These are phyloP conservation scores for Ormia ochracea DNA, from an alignment of 2,888 invertebrate species.

Conservation along the genomic window DNA sequence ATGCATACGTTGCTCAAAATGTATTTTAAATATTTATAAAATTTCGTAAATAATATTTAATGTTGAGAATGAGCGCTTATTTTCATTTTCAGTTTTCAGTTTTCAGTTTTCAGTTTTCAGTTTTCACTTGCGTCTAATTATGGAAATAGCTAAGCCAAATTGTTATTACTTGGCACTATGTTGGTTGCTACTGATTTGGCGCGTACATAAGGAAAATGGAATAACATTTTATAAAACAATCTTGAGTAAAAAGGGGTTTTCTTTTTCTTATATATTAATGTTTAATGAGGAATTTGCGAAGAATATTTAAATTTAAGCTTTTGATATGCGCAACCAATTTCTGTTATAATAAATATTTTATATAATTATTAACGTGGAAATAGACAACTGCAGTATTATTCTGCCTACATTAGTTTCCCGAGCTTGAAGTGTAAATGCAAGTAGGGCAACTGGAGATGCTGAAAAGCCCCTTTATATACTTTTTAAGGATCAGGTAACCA, in stretches of 20 bases:
- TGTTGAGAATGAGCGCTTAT: background rate
- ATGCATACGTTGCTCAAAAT: too few species aligned
- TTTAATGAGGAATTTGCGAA: background rate
- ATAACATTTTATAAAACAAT: conserved; percentile 5
- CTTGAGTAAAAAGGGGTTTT: background rate
- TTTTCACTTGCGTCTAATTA: conserved; percentile 4
- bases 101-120: conserved; percentile 2
- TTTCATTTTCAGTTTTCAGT: background rate
- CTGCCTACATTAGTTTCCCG: too few species aligned
- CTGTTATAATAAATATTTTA: too few species aligned
- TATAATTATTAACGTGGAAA: too few species aligned
- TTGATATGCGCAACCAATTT: too few species aligned
- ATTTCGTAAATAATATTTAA: conserved; percentile 29
- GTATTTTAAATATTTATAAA: conserved; percentile 25
- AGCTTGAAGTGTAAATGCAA: too few species aligned
- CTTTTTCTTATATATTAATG: background rate
- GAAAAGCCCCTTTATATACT: too few species aligned
- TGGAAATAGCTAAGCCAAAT: conserved; percentile 1
- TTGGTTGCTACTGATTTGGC: background rate
- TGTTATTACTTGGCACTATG: background rate
- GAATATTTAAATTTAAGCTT: too few species aligned
- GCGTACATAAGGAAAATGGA: background rate
- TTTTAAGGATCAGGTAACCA: too few species aligned
- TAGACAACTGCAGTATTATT: too few species aligned
- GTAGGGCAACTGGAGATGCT: too few species aligned